Conservation (phyloP, 2,888 invertebrate species). For the Cephus sareptanus region DNA sequence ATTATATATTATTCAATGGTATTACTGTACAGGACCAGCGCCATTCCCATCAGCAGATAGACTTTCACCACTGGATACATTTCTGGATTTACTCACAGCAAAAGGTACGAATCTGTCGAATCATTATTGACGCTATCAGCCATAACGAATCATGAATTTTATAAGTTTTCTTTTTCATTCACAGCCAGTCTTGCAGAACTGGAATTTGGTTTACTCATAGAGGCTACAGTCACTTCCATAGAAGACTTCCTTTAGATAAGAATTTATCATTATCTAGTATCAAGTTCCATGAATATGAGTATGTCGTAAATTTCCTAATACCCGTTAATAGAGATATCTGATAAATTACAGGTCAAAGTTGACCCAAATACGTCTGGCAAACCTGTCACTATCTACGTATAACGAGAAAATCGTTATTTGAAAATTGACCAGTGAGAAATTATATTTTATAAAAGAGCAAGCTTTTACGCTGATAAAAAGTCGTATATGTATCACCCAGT, state of each 20-base stretch:
- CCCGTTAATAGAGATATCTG: no score
- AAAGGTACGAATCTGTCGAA: slow-evolving; percentile 68
- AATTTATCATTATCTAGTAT: neutral
- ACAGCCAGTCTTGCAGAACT: slow-evolving; percentile 83
- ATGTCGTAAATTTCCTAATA: neutral
- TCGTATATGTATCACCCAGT: neutral
- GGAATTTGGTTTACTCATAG: slow-evolving; percentile 86
- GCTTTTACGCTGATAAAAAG: neutral
- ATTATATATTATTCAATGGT: slow-evolving; percentile 2
- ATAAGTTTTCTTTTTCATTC: slow-evolving; percentile 35
- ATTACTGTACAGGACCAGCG: slow-evolving; percentile 72
- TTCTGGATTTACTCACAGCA: slow-evolving; percentile 85
- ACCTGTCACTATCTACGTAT: no score
- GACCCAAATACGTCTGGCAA: no score
- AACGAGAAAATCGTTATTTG: no score
- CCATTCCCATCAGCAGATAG: slow-evolving; percentile 79
- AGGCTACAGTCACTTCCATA: slow-evolving; percentile 79
- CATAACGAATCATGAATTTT: neutral
- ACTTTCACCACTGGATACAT: slow-evolving; percentile 84
- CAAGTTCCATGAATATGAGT: neutral
- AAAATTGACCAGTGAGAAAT: neutral
- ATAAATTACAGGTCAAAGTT: no score
- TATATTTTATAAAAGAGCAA: neutral
- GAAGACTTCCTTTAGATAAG: slow-evolving; percentile 66
- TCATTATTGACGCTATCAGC: neutral